These are phyloP conservation scores for Drosophila meridionalis DNA, from an alignment of 2,888 invertebrate genomes.

Conservation along the genomic window DNA sequence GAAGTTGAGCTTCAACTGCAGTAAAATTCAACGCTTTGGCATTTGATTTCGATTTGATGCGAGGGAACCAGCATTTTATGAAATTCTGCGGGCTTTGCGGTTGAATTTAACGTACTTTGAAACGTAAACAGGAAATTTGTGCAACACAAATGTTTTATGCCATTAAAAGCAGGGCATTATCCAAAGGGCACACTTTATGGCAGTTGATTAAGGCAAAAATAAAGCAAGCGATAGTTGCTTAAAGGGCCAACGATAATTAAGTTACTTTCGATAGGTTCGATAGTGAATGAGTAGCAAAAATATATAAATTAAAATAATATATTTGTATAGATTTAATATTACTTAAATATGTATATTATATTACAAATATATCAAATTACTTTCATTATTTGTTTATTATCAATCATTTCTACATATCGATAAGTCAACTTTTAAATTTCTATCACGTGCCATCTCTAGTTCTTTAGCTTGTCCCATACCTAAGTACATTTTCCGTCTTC, in stretches of 20 bases:
- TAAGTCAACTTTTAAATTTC: neutral
- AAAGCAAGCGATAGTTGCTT: neutral
- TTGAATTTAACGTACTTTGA: slow-evolving; percentile 11
- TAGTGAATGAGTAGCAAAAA: neutral
- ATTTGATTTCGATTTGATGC: slow-evolving; percentile 35
- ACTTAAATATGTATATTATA: no score
- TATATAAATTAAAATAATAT: no score
- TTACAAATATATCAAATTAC: neutral
- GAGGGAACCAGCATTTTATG: slow-evolving; percentile 43
- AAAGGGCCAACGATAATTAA: neutral
- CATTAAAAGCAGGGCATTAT: slow-evolving; percentile 38
- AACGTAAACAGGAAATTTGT: slow-evolving; percentile 1
- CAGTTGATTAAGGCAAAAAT: neutral
- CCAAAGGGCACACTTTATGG: slow-evolving; percentile 6
- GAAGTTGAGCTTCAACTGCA: neutral
- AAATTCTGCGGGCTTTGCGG: slow-evolving; percentile 46
- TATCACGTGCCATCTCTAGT: neutral
- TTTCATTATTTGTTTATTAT: neutral
- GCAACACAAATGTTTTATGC: neutral
- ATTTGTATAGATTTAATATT: no score
- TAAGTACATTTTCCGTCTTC: neutral
- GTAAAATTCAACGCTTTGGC: slow-evolving; percentile 20
- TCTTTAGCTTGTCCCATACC: neutral
- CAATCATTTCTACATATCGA: neutral
- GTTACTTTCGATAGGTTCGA: neutral